Evolutionary conservation across 2,888 invertebrate species (phyloP), one percentile per base, ranked within the genome.

Genomic region (Drosophila cracens): DNA sequence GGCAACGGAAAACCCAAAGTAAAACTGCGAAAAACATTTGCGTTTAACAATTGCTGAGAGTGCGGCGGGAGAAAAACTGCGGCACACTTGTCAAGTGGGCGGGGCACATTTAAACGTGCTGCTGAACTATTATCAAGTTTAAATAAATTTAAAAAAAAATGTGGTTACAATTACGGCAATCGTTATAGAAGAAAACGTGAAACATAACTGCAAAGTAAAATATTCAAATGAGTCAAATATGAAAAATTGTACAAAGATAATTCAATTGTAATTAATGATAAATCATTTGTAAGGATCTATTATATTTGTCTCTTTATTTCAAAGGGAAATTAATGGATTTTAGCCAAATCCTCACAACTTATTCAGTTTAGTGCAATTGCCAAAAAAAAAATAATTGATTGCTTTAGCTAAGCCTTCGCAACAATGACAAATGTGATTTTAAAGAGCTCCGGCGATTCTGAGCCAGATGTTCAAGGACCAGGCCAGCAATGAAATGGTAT

Each of bases 1-100:
- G 60, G 64, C 64, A 61, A 29, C 31, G 60, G 48, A 38, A 53
- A 70, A 68, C 73, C 73, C 52, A 76, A 76, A 75, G 64, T 65
- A 67, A 70, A 73, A 81, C 64, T 76, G 62, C 70, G 46, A 62
- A 73, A 66, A 81, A 63, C 68, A 81, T 74, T 84, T 70, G 67
- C 70, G 66, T 70, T 74, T 70, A 68, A 70, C 74, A 82, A 74
- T 74, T 76, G 82, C 67, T 56, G 66, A 54, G 57, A 67, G 38
- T 27, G 49, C 4, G n/a, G 29, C 4, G n/a, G 46, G 21, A 13
- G 38, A 46, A 11, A 27, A 51, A 59, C 48, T 52, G 21, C 48
- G 16, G 8, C 16, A 46, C 33, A 38, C n/a, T 58, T 48, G 29
- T 27, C 33, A 49, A 46, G 33, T 34, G 43, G 29, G 31, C 33